Percentiles rank a stretch among this genome's conserved stretches.
phyloP scores from a whole-genome alignment of 2,113 vertebrate genomes.

The Meles meles region DNA sequence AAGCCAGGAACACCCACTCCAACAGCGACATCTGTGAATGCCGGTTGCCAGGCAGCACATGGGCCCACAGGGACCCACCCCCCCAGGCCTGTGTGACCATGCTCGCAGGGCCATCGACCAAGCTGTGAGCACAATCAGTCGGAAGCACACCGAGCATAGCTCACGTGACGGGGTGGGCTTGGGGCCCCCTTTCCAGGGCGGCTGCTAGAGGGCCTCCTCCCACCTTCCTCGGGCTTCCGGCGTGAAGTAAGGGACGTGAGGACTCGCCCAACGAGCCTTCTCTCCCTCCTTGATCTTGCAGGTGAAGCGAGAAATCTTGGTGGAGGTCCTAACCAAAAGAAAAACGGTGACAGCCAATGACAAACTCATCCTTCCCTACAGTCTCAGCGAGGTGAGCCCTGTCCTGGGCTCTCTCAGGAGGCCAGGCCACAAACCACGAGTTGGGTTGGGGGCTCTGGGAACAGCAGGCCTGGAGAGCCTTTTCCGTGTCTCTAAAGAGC shows the following conservation, averaged over 20 bases:
- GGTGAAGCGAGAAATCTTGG: constrained; percentile 95
- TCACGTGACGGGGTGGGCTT: not conserved
- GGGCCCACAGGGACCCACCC: not conserved
- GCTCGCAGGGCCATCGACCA: fast-evolving
- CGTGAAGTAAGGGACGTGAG: not conserved
- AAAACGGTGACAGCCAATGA: constrained; percentile 98
- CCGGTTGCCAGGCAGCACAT: not conserved
- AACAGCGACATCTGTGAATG: not conserved
- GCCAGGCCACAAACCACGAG: too few relatives aligned
- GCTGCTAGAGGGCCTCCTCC: not conserved
- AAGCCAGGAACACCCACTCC: not conserved
- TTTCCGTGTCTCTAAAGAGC: not conserved
- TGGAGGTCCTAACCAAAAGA: constrained; percentile 97
- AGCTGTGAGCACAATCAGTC: not conserved
- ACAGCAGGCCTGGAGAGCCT: not conserved
- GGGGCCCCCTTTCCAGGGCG: fast-evolving
- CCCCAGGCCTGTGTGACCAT: not conserved
- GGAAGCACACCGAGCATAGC: fast-evolving
- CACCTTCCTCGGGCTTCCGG: fast-evolving
- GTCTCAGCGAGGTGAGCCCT: constrained; percentile 90
- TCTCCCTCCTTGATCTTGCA: constrained; percentile 61
- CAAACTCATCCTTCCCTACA: constrained; percentile 97
- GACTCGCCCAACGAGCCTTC: not conserved
- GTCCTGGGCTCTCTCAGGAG: not conserved
- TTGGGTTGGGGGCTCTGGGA: not conserved